phyloP scores from a whole-genome alignment of 2,888 invertebrate genomes.

The Osmoderma eremita region DNA sequence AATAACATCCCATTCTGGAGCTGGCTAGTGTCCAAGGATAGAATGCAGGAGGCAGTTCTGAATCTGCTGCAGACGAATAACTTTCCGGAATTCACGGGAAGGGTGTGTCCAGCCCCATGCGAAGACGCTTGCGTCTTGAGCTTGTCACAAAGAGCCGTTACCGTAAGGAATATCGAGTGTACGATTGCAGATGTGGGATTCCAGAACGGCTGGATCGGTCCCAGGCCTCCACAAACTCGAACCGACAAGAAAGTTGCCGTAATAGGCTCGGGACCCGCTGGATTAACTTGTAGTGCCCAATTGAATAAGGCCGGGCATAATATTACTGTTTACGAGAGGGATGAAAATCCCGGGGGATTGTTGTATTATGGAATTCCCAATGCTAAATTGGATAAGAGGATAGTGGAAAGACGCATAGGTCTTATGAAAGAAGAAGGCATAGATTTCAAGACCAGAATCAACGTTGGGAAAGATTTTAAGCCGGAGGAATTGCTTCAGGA shows the following conservation, averaged over 20 bases:
- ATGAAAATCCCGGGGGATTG: slow-evolving; percentile 93
- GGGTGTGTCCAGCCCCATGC: slow-evolving; percentile 97
- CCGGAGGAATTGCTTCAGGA: slow-evolving; percentile 75
- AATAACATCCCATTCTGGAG: slow-evolving; percentile 99
- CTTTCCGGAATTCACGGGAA: slow-evolving; percentile 78
- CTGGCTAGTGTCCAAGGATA: slow-evolving; percentile 91
- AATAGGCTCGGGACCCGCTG: slow-evolving; percentile 94
- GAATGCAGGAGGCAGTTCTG: slow-evolving; percentile 93
- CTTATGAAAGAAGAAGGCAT: slow-evolving; percentile 88
- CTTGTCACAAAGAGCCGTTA: slow-evolving; percentile 95
- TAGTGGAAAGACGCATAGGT: slow-evolving; percentile 88
- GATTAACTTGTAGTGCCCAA: slow-evolving; percentile 96
- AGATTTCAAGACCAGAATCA: slow-evolving; percentile 85
- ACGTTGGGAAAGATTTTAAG: slow-evolving; percentile 91
- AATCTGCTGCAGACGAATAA: slow-evolving; percentile 98
- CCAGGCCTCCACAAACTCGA: slow-evolving; percentile 66
- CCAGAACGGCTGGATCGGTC: slow-evolving; percentile 92
- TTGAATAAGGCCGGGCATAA: slow-evolving; percentile 95
- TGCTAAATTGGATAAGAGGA: slow-evolving; percentile 96
- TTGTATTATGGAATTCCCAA: slow-evolving; percentile 99
- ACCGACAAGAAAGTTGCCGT: slow-evolving; percentile 74
- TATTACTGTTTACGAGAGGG: slow-evolving; percentile 96
- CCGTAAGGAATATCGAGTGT: slow-evolving; percentile 99
- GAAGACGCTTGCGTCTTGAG: slow-evolving; percentile 96
- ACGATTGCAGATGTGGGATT: slow-evolving; percentile 98